Percentiles rank a stretch among this genome's conserved stretches.
phyloP scores from a whole-genome alignment of 2,113 vertebrate genomes.

The Bucco capensis region DNA sequence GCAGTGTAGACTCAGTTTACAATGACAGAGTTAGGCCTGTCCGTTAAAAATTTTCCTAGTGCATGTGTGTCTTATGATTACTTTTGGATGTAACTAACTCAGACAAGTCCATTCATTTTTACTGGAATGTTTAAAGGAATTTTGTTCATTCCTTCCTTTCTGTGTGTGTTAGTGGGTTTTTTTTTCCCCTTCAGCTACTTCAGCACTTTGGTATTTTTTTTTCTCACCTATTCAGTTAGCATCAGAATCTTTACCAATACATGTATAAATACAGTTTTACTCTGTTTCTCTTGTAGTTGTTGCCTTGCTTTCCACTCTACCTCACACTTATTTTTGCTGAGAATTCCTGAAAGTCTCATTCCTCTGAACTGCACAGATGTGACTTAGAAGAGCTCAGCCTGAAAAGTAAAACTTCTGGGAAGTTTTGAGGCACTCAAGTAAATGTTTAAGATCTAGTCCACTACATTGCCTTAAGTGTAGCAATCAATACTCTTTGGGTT shows the following conservation, averaged over 20 bases:
- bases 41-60: neutral
- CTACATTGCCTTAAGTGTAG: neutral
- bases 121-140: neutral
- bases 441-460: neutral
- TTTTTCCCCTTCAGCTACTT: neutral
- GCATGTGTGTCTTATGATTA: neutral
- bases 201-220: neutral
- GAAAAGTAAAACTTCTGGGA: constrained; percentile 13
- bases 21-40: neutral
- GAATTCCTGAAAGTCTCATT: neutral
- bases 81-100: neutral
- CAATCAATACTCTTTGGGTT: neutral
- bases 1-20: neutral
- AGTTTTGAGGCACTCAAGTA: neutral
- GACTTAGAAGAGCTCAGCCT: neutral
- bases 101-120: neutral
- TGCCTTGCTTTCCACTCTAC: neutral
- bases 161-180: neutral
- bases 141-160: neutral
- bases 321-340: neutral
- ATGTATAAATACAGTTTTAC: neutral
- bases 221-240: neutral
- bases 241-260: neutral
- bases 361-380: neutral
- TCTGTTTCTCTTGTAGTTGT: neutral